Evolutionary conservation across 2,888 invertebrate species (phyloP).

Genomic region (Lacanobia wlatinum): DNA sequence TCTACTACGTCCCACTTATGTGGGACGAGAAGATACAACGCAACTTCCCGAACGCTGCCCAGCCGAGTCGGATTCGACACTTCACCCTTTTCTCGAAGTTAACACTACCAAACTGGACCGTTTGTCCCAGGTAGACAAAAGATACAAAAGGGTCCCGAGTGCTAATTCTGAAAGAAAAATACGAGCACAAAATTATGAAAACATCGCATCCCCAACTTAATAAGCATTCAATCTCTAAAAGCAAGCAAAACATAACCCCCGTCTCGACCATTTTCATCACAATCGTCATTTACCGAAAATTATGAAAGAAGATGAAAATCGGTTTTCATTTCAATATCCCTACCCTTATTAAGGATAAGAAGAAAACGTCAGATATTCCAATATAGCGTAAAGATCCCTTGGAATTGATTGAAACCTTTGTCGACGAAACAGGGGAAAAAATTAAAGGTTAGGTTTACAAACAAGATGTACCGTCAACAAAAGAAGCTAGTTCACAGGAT

Average conservation of each 20-base stretch:
- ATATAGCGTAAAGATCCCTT: slow-evolving; percentile 34
- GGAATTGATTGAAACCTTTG: slow-evolving; percentile 48
- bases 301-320: slow-evolving; percentile 67
- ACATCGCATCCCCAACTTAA: slow-evolving; percentile 6
- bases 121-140: no score
- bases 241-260: slow-evolving; percentile 7
- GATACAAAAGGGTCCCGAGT: no score
- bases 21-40: no score
- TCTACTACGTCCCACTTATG: no score
- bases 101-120: no score
- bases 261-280: slow-evolving; percentile 59
- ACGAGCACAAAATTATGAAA: slow-evolving; percentile 6
- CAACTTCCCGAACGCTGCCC: no score
- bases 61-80: no score
- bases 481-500: not conserved
- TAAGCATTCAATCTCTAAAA: slow-evolving; percentile 23
- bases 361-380: slow-evolving; percentile 42
- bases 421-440: slow-evolving; percentile 31
- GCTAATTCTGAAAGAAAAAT: not conserved
- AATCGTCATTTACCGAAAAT: slow-evolving; percentile 73
- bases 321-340: slow-evolving; percentile 70
- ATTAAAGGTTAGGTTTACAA: slow-evolving; percentile 16
- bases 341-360: slow-evolving; percentile 40
- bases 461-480: slow-evolving; percentile 17
- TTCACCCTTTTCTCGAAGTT: no score